Evolutionary conservation across 2,797 vertebrate genomes (phyloP).

Genomic region (Sparidentex hasta): DNA sequence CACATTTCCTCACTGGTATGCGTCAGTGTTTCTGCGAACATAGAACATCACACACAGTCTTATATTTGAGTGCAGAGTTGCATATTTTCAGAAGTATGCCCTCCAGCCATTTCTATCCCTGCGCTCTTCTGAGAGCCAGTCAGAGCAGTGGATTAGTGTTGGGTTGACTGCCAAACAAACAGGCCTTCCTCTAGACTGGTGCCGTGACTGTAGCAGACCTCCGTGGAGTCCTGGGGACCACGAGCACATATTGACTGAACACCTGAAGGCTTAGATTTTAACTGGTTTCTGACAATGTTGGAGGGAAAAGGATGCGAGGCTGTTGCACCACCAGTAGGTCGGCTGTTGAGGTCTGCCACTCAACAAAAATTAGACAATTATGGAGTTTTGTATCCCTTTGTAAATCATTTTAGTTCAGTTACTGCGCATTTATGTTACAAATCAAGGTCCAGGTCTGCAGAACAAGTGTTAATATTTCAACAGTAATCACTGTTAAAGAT

Average conservation of each 20-base stretch:
- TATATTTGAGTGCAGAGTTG: conserved; percentile 51
- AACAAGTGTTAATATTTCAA: neutral
- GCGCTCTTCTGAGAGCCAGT: conserved; percentile 46
- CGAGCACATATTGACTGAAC: conserved; percentile 72
- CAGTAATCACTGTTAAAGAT: no score
- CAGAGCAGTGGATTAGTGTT: conserved; percentile 76
- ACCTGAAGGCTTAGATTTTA: conserved; percentile 54
- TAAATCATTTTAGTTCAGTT: neutral
- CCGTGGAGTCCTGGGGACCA: conserved; percentile 50
- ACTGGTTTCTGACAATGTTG: conserved; percentile 55
- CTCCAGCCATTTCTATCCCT: conserved; percentile 48
- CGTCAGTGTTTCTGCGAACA: conserved; percentile 25
- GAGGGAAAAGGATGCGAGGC: conserved; percentile 51
- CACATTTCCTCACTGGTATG: conserved; percentile 11
- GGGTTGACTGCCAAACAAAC: conserved; percentile 75
- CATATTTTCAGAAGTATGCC: conserved; percentile 57
- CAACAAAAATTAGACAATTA: neutral
- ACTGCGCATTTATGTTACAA: neutral
- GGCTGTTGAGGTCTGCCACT: conserved; percentile 27
- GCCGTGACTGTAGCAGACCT: conserved; percentile 57
- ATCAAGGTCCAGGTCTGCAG: neutral
- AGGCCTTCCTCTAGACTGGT: conserved; percentile 46
- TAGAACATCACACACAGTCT: conserved; percentile 26
- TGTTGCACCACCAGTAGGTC: conserved; percentile 34
- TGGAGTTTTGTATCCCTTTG: neutral